Evolutionary conservation across 2,888 invertebrate species (phyloP).

Genomic region (Limnephilus rhombicus): DNA sequence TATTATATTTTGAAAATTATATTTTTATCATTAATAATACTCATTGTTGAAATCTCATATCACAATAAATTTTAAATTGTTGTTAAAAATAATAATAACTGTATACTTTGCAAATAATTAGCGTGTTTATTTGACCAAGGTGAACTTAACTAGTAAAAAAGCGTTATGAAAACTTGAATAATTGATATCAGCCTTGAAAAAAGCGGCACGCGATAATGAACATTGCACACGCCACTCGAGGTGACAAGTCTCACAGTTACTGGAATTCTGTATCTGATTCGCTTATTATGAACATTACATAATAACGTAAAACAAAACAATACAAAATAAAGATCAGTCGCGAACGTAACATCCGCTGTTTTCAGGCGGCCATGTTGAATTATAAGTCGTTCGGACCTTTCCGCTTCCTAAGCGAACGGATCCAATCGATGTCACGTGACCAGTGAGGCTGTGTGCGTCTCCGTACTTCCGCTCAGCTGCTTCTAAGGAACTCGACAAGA

Average conservation of each 20-base stretch:
- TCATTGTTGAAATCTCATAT: not conserved
- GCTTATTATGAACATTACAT: not conserved
- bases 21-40: constrained; percentile 1
- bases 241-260: not conserved
- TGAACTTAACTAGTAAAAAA: not conserved
- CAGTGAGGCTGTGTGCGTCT: constrained; percentile 60
- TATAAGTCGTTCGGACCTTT: constrained; percentile 63
- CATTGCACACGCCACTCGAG: not conserved
- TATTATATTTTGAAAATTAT: not conserved
- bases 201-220: not conserved
- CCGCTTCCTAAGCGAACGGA: constrained; percentile 62
- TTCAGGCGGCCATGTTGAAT: constrained; percentile 65
- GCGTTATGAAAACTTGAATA: constrained; percentile 10
- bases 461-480: constrained; percentile 59
- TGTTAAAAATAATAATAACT: not conserved
- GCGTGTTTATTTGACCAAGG: not conserved
- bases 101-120: not conserved
- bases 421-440: constrained; percentile 70
- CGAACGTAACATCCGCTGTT: constrained; percentile 38
- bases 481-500: constrained; percentile 31
- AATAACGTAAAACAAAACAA: not conserved
- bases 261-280: not conserved
- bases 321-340: not conserved
- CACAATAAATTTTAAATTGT: not conserved
- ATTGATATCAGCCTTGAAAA: constrained; percentile 29